Evolutionary conservation across 2,797 vertebrate genomes (phyloP).

Genomic region (Malurus leucopterus): DNA sequence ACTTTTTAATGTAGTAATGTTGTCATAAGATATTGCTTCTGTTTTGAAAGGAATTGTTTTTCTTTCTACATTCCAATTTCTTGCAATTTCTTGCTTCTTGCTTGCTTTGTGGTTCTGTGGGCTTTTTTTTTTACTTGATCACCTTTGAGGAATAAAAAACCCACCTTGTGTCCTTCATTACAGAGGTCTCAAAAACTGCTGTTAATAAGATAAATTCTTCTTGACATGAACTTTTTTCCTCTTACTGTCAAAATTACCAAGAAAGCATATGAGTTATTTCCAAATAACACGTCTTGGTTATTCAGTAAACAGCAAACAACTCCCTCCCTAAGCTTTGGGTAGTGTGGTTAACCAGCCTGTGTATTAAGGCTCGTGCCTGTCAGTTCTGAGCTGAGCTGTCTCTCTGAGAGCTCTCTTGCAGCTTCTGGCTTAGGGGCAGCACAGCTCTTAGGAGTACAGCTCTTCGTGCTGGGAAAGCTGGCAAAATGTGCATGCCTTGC

Average conservation of each 20-base stretch:
- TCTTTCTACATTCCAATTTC: background rate
- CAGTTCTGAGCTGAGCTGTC: background rate
- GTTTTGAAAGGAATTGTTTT: background rate
- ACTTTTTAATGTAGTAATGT: background rate
- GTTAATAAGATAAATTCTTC: background rate
- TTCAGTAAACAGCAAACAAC: fast-evolving
- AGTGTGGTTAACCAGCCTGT: background rate
- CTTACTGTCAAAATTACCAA: background rate
- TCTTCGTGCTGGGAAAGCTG: background rate
- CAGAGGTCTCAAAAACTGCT: background rate
- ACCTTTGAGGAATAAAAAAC: background rate
- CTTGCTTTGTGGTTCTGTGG: background rate
- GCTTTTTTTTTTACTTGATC: background rate
- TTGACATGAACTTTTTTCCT: background rate
- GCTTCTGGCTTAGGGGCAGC: background rate
- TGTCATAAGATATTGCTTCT: background rate
- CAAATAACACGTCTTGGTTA: background rate
- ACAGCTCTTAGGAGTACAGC: background rate
- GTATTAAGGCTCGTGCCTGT: background rate
- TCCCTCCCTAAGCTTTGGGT: fast-evolving
- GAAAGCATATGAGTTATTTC: background rate
- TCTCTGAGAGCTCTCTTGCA: background rate
- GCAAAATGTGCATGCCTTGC: too few species aligned
- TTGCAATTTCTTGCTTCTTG: background rate
- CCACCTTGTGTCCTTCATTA: background rate